A percentile compares a stretch with the other conserved stretches of the same genome.
These are phyloP conservation scores for Molossus alvarezi DNA, from an alignment of 2,797 vertebrate genomes.

Conservation along the genomic window DNA sequence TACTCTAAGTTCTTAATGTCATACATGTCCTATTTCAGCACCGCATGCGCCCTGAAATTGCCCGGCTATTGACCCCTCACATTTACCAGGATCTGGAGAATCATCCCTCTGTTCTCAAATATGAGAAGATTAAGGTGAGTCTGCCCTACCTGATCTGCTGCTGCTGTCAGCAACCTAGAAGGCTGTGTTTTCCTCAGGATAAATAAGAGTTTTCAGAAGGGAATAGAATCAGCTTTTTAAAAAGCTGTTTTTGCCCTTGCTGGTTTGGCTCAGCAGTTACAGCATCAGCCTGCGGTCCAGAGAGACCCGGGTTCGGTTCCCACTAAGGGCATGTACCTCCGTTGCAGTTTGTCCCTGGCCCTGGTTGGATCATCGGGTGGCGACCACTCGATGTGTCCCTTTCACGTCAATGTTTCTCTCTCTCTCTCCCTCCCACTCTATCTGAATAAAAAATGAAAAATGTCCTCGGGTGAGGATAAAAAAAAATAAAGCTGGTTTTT, in stretches of 20 bases:
- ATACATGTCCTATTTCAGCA: conserved; percentile 91
- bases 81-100: conserved; percentile 96
- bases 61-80: conserved; percentile 95
- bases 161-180: neutral
- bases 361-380: no score
- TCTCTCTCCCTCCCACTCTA: no score
- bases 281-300: no score
- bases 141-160: neutral
- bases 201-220: conserved; percentile 4
- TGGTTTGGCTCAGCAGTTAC: no score
- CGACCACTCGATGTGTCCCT: no score
- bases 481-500: neutral
- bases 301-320: no score
- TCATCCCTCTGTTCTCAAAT: conserved; percentile 95
- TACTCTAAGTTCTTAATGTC: conserved; percentile 48
- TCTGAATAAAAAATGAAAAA: no score
- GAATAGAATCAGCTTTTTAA: neutral
- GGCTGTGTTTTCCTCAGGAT: neutral
- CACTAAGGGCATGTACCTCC: no score
- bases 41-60: conserved; percentile 97
- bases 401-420: no score
- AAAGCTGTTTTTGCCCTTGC: neutral
- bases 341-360: no score
- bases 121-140: conserved; percentile 95
- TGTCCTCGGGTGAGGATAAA: no score